Evolutionary conservation across 1,140 invertebrate species (phyloP), one percentile per base, ranked within the genome.

Genomic region (Homarus americanus): DNA sequence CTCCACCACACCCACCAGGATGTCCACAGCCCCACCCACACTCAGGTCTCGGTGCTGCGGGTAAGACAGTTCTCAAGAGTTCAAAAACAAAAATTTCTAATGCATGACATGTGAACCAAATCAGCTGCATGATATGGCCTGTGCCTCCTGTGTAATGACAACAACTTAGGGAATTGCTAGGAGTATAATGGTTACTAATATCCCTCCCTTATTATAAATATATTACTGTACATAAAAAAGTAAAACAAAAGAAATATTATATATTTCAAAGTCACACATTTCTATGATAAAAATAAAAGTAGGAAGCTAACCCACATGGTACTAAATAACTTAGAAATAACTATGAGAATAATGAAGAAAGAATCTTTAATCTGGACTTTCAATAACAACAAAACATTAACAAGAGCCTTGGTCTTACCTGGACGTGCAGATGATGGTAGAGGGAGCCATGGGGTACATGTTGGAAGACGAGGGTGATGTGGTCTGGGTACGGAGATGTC

Each of bases 401-500:
- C n/a, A n/a, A n/a, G n/a, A n/a, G n/a, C n/a, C n/a, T n/a, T 7
- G 44, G 24, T 10, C 78, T 49, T 32, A 78, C 87, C 72, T 82
- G 92, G 94, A 94, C 44, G 94, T 91, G 86, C 10, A 90, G 49
- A 49, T 94, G 92, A 84, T 93, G 93, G 85, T 94, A 94, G n/a
- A 95, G 93, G 1, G 94, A 95, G 20, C 94, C 94, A 34, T 93
- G 87, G 20, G 93, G 92, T 40, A 95, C 93, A 40, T 93, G 93
- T 91, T 95, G 95, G 92, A 94, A 95, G 20, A 95, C 92, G 4
- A 95, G 92, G 69, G 94, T 93, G 24, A 95, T 88, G 24, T 93
- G 93, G 69, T 95, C 94, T 10, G 94, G 93, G 72, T 93, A 93
- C 17, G 93, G 92, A 28, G 93, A 93, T 7, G 88, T 38, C 28